These are phyloP conservation scores for Trichomycterus rosablanca DNA, from an alignment of 2,113 vertebrate species.

Conservation along the genomic window DNA sequence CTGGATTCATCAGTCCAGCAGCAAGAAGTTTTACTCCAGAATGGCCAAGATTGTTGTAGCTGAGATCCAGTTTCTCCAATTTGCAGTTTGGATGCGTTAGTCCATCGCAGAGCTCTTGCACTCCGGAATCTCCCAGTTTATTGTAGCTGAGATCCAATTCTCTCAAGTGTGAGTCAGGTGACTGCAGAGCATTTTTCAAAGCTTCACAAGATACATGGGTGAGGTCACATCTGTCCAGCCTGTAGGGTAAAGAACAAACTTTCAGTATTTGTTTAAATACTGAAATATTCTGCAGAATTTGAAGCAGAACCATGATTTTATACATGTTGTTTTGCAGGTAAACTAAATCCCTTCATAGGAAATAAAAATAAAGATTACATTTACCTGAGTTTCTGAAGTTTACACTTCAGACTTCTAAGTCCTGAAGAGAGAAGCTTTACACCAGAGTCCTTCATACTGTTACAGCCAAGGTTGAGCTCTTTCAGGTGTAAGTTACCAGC, in stretches of 20 bases:
- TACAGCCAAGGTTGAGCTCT: constrained; percentile 47
- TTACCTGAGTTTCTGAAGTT: constrained; percentile 45
- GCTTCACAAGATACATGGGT: constrained; percentile 21
- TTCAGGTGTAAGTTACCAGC: constrained; percentile 34
- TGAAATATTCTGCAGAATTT: no score
- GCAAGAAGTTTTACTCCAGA: constrained; percentile 14
- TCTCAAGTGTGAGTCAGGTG: neutral
- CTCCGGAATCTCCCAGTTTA: constrained; percentile 5
- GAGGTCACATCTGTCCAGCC: constrained; percentile 31
- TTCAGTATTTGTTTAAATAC: no score
- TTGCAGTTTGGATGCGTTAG: constrained; percentile 22
- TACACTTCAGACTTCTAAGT: constrained; percentile 39
- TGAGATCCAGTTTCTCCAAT: constrained; percentile 25
- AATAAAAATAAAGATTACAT: neutral
- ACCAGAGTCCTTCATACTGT: constrained; percentile 35
- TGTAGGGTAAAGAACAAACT: neutral
- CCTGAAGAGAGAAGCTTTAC: constrained; percentile 45
- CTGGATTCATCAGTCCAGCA: constrained; percentile 8
- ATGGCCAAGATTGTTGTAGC: constrained; percentile 28
- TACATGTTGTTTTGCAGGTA: no score
- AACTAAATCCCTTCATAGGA: no score
- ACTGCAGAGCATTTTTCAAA: constrained; percentile 19
- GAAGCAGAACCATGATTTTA: no score
- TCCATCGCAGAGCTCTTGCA: constrained; percentile 23
- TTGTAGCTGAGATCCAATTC: constrained; percentile 28